These are phyloP conservation scores for Odontomyia ornata DNA, from an alignment of 2,888 invertebrate genomes.

Conservation along the genomic window DNA sequence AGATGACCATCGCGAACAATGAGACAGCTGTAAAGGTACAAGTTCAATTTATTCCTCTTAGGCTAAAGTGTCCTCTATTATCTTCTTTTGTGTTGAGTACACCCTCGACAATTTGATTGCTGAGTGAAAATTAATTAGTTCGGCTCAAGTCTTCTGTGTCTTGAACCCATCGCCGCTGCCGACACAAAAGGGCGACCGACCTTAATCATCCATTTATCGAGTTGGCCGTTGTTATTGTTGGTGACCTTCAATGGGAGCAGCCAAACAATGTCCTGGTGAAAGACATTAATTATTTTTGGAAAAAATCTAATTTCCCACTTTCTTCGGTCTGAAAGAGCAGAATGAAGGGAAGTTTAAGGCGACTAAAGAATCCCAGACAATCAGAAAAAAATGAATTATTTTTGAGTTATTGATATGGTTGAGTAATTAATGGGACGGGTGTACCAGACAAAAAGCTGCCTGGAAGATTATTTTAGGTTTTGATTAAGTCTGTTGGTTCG, in stretches of 20 bases:
- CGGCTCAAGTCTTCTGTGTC: not conserved
- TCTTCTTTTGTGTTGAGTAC: not conserved
- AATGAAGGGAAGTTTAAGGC: not conserved
- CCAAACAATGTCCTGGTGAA: not conserved
- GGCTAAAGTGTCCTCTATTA: no score
- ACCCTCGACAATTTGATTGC: conserved; percentile 25
- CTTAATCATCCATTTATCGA: conserved; percentile 20
- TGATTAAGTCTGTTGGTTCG: no score
- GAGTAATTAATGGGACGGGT: not conserved
- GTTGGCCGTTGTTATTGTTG: not conserved
- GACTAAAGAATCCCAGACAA: not conserved
- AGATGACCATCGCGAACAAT: not conserved
- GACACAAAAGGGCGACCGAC: conserved; percentile 20
- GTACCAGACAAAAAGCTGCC: not conserved
- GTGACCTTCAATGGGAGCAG: not conserved
- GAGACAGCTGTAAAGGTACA: conserved; percentile 29
- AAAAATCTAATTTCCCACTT: conserved; percentile 32
- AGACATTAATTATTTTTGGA: conserved; percentile 32
- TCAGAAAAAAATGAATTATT: not conserved
- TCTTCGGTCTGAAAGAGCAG: not conserved
- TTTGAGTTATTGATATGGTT: not conserved
- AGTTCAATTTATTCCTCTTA: not conserved
- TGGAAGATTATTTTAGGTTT: not conserved
- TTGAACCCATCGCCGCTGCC: not conserved
- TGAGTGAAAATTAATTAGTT: conserved; percentile 34